These are phyloP conservation scores for Bubo blakistoni DNA, from an alignment of 2,113 vertebrate genomes.

Conservation along the genomic window DNA sequence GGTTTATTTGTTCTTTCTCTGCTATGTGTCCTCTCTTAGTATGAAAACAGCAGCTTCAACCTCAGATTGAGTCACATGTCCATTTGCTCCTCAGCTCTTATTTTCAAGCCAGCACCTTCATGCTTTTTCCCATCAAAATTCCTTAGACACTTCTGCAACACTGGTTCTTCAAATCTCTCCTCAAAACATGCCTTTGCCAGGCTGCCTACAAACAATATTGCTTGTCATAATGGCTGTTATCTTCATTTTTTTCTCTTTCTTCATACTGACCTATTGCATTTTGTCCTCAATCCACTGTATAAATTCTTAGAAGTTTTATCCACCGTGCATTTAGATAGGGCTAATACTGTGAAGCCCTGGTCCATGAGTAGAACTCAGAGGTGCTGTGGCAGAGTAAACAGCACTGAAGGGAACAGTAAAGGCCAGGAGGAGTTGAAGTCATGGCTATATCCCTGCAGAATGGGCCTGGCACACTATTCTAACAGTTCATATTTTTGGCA, in stretches of 20 bases:
- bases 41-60: not conserved
- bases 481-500: slow-evolving; percentile 36
- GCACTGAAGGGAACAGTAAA: not conserved
- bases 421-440: slow-evolving; percentile 2
- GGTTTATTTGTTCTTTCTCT: not conserved
- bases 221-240: not conserved
- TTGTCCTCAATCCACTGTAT: not conserved
- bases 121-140: not conserved
- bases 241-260: not conserved
- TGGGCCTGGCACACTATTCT: not conserved
- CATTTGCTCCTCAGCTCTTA: not conserved
- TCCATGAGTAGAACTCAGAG: not conserved
- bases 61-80: not conserved
- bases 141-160: not conserved
- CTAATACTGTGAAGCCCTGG: not conserved
- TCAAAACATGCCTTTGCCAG: not conserved
- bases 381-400: not conserved
- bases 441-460: not conserved
- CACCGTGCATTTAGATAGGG: not conserved
- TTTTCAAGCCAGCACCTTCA: not conserved
- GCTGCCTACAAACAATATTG: not conserved
- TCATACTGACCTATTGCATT: not conserved
- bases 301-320: not conserved
- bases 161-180: not conserved
- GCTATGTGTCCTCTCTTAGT: not conserved